Evolutionary conservation across 2,797 vertebrate species (phyloP).

Genomic region (Cyclopterus lumpus): DNA sequence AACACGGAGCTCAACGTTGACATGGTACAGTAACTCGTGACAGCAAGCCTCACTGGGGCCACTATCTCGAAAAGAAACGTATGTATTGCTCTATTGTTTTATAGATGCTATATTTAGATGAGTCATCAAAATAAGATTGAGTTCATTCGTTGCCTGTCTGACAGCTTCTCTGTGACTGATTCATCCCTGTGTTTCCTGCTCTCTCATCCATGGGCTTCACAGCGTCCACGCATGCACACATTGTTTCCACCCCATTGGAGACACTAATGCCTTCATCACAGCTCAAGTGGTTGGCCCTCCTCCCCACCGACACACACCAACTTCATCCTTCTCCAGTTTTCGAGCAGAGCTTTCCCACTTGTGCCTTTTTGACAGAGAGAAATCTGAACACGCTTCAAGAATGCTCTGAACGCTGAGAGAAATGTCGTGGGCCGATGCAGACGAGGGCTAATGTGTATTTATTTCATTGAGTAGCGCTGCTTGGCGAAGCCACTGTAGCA

Average conservation of each 20-base stretch:
- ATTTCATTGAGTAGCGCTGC: conserved; percentile 70
- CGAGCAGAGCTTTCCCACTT: conserved; percentile 21
- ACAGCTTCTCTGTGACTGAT: conserved; percentile 38
- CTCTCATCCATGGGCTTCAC: conserved; percentile 47
- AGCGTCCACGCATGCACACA: conserved; percentile 40
- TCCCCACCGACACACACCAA: neutral
- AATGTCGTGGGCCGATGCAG: conserved; percentile 48
- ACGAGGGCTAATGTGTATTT: conserved; percentile 66
- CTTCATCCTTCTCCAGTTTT: conserved; percentile 27
- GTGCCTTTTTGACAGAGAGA: conserved; percentile 52
- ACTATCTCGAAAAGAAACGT: neutral
- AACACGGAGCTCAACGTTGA: conserved; percentile 3
- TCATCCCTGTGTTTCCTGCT: conserved; percentile 46
- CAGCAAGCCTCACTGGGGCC: neutral
- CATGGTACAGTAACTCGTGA: neutral
- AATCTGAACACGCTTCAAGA: conserved; percentile 54
- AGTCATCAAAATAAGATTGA: conserved; percentile 29
- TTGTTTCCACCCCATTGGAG: conserved; percentile 50
- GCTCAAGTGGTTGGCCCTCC: conserved; percentile 47
- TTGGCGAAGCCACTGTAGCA: conserved; percentile 52
- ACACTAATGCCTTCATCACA: conserved; percentile 61
- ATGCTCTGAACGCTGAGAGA: conserved; percentile 42
- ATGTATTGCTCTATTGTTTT: neutral
- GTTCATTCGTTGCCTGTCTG: conserved; percentile 34
- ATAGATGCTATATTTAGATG: neutral